Percentiles rank a stretch among this genome's conserved stretches.
Conservation (phyloP, 2,113 vertebrate genomes). For the Haliaeetus leucogaster region DNA sequence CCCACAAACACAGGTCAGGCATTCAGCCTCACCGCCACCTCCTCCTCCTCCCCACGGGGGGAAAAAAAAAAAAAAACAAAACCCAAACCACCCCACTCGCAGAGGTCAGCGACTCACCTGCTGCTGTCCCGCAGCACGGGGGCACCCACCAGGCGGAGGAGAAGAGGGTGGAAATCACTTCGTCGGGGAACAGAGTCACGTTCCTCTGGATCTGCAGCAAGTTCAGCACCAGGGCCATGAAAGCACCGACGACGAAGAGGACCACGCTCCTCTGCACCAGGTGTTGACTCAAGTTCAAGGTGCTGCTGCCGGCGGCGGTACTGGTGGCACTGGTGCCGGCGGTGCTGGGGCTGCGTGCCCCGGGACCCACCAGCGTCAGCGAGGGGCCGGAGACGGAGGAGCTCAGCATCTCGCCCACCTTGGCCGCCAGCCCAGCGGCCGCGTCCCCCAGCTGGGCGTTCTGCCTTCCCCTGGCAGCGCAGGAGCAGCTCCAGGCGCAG, state of each 20-base stretch:
- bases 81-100: neutral
- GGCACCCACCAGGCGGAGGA: slow-evolving; percentile 98
- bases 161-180: slow-evolving; percentile 90
- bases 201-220: slow-evolving; percentile 92
- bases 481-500: slow-evolving; percentile 85
- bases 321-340: neutral
- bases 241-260: slow-evolving; percentile 89
- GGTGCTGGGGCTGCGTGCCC: neutral
- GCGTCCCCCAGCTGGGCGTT: slow-evolving; percentile 53
- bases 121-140: slow-evolving; percentile 92
- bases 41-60: neutral
- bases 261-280: slow-evolving; percentile 89
- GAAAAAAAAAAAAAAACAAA: rapidly evolving
- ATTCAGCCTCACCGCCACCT: no score
- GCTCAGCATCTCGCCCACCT: slow-evolving; percentile 74
- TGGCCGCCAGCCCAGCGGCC: slow-evolving; percentile 72
- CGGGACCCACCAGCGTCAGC: neutral
- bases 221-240: slow-evolving; percentile 94
- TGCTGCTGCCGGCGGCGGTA: neutral
- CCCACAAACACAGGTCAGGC: neutral
- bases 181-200: slow-evolving; percentile 91
- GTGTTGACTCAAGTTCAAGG: slow-evolving; percentile 76
- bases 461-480: slow-evolving; percentile 66
- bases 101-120: slow-evolving; percentile 78
- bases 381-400: slow-evolving; percentile 11